A percentile compares a stretch with the other conserved stretches of the same genome.
Conservation (phyloP, 2,113 vertebrate genomes). For the Accipiter virgatus region DNA sequence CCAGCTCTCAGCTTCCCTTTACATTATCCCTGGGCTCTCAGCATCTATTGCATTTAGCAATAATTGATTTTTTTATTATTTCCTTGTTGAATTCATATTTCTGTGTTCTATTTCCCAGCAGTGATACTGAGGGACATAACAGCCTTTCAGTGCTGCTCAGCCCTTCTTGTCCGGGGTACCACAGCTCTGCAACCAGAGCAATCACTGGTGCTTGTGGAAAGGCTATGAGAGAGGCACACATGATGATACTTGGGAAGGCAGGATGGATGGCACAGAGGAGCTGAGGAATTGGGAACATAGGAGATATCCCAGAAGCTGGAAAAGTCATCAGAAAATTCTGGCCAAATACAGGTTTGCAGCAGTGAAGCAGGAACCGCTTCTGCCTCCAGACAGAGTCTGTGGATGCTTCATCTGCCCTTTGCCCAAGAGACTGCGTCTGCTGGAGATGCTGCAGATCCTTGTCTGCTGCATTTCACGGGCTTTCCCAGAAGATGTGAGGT, state of each 20-base stretch:
- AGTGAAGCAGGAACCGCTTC: fast-evolving
- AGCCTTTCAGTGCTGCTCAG: neutral
- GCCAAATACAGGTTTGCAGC: neutral
- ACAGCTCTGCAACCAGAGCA: neutral
- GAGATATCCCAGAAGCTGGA: neutral
- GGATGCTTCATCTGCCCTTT: neutral
- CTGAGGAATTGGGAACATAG: fast-evolving
- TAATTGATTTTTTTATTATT: neutral
- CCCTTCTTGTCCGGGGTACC: neutral
- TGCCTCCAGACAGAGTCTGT: neutral
- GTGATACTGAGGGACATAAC: neutral
- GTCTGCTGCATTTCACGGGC: neutral
- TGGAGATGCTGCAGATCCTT: neutral
- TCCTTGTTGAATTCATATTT: neutral
- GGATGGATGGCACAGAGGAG: neutral
- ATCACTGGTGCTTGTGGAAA: neutral
- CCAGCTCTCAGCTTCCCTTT: neutral
- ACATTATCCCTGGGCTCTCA: neutral
- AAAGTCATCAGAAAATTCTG: neutral
- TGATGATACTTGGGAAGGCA: neutral
- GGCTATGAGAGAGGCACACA: neutral
- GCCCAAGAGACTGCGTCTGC: neutral
- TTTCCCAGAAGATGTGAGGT: neutral
- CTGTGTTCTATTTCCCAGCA: neutral
- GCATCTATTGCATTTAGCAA: neutral